Percentiles rank a stretch among this genome's conserved stretches.
Evolutionary conservation across 2,888 invertebrate genomes (phyloP).

Genomic region (Metacarcinus magister): DNA sequence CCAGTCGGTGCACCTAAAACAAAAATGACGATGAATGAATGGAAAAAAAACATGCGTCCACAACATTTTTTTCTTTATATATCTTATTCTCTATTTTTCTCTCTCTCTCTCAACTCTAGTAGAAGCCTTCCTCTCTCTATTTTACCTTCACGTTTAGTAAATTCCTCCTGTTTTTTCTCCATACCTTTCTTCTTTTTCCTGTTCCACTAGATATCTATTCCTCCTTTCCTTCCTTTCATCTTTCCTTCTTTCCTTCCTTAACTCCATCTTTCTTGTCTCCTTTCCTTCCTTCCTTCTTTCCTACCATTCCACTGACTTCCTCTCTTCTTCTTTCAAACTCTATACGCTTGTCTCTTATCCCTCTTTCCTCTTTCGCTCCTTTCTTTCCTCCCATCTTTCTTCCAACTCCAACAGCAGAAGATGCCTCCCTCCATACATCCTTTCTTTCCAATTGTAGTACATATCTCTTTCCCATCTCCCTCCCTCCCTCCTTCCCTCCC

Average conservation of each 20-base stretch:
- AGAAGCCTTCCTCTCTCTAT: no score
- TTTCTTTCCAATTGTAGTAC: no score
- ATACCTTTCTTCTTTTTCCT: neutral
- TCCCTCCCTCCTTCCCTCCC: no score
- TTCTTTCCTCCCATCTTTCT: neutral
- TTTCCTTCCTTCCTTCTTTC: neutral
- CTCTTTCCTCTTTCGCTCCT: neutral
- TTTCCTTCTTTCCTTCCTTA: neutral
- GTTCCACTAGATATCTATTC: neutral
- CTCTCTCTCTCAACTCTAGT: slow-evolving; percentile 31
- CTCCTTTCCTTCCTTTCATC: neutral
- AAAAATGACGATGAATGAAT: neutral
- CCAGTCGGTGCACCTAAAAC: neutral
- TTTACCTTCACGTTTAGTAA: no score
- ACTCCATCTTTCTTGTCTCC: neutral
- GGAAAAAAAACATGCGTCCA: neutral
- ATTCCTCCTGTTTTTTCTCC: neutral
- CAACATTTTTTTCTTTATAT: neutral
- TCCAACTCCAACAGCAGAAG: neutral
- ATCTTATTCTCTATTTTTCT: neutral
- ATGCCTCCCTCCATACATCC: no score
- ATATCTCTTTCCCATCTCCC: no score
- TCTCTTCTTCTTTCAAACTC: neutral
- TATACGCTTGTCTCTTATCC: neutral
- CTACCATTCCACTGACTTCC: neutral